These are phyloP conservation scores for Pasiphila rectangulata DNA, from an alignment of 2,888 invertebrate species.

Conservation along the genomic window DNA sequence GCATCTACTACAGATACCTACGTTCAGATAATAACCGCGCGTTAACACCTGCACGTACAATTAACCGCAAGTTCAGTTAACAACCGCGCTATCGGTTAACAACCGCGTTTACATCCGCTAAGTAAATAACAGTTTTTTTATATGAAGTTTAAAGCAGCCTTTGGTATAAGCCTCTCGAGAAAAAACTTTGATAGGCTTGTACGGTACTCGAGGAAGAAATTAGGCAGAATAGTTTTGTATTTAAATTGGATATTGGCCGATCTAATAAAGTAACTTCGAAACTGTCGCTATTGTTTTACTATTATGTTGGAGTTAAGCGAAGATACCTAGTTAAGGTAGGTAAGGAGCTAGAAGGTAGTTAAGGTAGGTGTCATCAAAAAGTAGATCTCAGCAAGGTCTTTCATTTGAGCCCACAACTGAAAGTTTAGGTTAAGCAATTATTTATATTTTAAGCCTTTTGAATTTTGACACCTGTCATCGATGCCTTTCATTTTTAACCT, in stretches of 20 bases:
- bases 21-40: conserved; percentile 21
- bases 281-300: too few relatives aligned
- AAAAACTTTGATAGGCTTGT: conserved; percentile 42
- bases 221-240: conserved; percentile 50
- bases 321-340: too few relatives aligned
- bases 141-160: conserved; percentile 38
- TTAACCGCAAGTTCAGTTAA: conserved; percentile 32
- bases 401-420: too few relatives aligned
- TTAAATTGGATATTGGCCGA: conserved; percentile 50
- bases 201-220: conserved; percentile 39
- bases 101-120: background rate
- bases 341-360: background rate
- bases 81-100: conserved; percentile 20
- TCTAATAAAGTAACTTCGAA: conserved; percentile 33
- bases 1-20: too few relatives aligned
- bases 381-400: too few relatives aligned
- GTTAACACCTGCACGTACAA: too few relatives aligned
- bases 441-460: too few relatives aligned
- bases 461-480: too few relatives aligned
- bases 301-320: too few relatives aligned
- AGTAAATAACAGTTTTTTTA: conserved; percentile 9
- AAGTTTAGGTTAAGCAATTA: too few relatives aligned
- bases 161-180: conserved; percentile 38
- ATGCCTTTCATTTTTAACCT: too few relatives aligned
- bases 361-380: too few relatives aligned